These are phyloP conservation scores for Plutella xylostella DNA, from an alignment of 2,888 invertebrate genomes.

Conservation along the genomic window DNA sequence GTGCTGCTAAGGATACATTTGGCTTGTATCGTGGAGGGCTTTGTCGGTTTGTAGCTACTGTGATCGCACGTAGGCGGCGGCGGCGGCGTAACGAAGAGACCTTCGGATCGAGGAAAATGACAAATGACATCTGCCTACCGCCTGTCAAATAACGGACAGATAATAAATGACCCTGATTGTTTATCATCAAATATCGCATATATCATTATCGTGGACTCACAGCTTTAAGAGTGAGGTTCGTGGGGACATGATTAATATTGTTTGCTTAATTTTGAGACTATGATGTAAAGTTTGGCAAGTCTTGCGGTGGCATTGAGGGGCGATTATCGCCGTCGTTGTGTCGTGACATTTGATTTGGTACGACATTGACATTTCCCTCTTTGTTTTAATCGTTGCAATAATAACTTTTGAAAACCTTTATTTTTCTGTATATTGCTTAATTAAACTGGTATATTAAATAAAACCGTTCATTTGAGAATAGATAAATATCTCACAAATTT, in stretches of 20 bases:
- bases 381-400: too few species aligned
- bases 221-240: slow-evolving; percentile 41
- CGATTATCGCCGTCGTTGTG: too few species aligned
- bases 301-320: background rate
- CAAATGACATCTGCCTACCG: slow-evolving; percentile 78
- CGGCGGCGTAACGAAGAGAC: slow-evolving; percentile 65
- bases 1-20: slow-evolving; percentile 26
- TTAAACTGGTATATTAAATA: too few species aligned
- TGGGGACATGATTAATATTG: slow-evolving; percentile 62
- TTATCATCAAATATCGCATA: slow-evolving; percentile 72
- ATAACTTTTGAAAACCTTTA: too few species aligned
- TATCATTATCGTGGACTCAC: slow-evolving; percentile 67
- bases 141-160: slow-evolving; percentile 76
- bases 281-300: slow-evolving; percentile 55
- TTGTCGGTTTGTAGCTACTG: slow-evolving; percentile 58
- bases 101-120: slow-evolving; percentile 71
- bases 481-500: too few species aligned
- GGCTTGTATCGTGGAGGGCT: slow-evolving; percentile 20
- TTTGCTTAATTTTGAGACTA: slow-evolving; percentile 63
- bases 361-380: background rate
- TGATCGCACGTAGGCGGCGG: slow-evolving; percentile 47
- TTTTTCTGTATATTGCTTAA: too few species aligned
- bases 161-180: slow-evolving; percentile 76
- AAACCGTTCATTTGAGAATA: too few species aligned
- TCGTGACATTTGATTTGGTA: background rate